phyloP scores from a whole-genome alignment of 1,140 invertebrate genomes.

The Spodoptera frugiperda region DNA sequence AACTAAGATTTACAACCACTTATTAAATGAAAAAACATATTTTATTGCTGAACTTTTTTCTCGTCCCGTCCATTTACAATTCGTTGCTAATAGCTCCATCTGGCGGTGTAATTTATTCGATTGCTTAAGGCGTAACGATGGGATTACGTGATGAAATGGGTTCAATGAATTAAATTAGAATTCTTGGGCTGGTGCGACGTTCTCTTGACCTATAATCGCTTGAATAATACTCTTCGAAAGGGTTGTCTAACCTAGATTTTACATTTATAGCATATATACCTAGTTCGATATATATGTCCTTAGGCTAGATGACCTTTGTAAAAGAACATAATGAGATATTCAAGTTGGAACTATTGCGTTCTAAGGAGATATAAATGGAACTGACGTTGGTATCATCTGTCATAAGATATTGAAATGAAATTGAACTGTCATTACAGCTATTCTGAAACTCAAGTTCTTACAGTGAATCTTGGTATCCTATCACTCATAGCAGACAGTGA shows the following conservation, averaged over 20 bases:
- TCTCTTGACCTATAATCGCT: constrained; percentile 1
- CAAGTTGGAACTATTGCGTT: too few species aligned
- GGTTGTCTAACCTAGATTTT: not conserved
- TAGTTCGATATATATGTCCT: too few species aligned
- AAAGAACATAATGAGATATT: too few species aligned
- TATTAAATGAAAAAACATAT: not conserved
- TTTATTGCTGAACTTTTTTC: constrained; percentile 11
- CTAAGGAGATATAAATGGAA: too few species aligned
- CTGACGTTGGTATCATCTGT: too few species aligned
- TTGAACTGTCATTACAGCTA: too few species aligned
- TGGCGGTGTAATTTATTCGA: constrained; percentile 32
- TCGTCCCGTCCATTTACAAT: constrained; percentile 9
- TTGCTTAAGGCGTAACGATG: not conserved
- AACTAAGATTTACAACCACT: not conserved
- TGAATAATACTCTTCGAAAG: not conserved
- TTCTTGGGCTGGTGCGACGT: constrained; percentile 10
- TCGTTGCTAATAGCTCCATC: constrained; percentile 37
- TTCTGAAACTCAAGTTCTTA: too few species aligned
- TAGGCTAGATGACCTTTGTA: not conserved
- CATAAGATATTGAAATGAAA: too few species aligned
- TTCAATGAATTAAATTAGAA: constrained; percentile 34
- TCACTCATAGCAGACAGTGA: too few species aligned
- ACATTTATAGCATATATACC: not conserved
- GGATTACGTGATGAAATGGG: constrained; percentile 25
- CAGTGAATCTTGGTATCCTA: too few species aligned